Conservation (phyloP, 1,140 invertebrate species). For the Pogonognathellus flavescens region DNA sequence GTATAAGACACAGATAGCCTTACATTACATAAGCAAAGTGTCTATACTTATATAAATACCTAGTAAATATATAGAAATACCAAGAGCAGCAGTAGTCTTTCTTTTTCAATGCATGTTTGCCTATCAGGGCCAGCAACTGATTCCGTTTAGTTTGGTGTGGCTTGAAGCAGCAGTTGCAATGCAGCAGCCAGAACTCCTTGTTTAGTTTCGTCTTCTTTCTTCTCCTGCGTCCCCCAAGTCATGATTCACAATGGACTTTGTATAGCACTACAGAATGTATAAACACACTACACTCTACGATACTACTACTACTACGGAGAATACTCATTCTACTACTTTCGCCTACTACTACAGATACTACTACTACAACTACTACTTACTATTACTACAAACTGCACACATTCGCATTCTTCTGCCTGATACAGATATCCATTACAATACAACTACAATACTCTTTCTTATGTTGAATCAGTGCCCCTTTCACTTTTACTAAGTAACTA, state of each 20-base stretch:
- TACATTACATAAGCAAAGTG: no score
- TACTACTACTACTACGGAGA: not conserved
- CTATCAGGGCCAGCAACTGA: constrained; percentile 3
- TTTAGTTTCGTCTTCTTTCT: not conserved
- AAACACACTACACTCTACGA: not conserved
- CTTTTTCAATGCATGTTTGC: not conserved
- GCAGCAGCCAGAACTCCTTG: not conserved
- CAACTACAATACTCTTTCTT: not conserved
- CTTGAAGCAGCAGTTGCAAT: constrained; percentile 23
- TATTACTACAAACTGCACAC: not conserved
- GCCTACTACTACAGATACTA: not conserved
- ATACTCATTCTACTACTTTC: constrained; percentile 7
- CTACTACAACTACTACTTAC: not conserved
- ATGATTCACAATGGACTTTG: constrained; percentile 41
- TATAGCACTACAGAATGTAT: no score
- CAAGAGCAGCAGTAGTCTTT: not conserved
- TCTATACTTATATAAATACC: no score
- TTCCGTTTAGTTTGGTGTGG: not conserved
- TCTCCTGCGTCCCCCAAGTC: not conserved
- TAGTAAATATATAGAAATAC: no score
- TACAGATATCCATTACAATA: not conserved
- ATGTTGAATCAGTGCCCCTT: not conserved
- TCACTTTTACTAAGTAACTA: constrained; percentile 11
- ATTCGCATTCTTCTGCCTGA: no score
- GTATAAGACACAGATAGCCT: no score